Percentiles rank a stretch among this genome's conserved stretches.
Evolutionary conservation across 1,140 invertebrate species (phyloP).

Genomic region (Stegodyphus dumicola): DNA sequence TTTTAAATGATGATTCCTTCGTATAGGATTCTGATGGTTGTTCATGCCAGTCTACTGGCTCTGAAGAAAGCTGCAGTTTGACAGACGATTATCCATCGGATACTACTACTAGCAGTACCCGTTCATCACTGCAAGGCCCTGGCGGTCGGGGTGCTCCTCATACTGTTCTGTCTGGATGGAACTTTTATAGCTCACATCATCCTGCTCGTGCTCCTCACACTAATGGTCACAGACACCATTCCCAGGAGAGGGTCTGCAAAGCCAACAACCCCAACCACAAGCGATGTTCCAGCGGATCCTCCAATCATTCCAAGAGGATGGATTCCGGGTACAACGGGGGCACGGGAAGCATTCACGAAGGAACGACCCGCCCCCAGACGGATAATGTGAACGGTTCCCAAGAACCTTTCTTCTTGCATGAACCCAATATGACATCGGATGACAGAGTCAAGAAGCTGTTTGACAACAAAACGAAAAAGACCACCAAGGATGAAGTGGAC

Average conservation of each 20-base stretch:
- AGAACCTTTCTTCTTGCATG: slow-evolving; percentile 82
- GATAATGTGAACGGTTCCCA: slow-evolving; percentile 66
- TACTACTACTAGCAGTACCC: slow-evolving; percentile 33
- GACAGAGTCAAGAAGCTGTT: slow-evolving; percentile 84
- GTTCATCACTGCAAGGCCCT: slow-evolving; percentile 4
- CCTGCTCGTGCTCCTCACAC: slow-evolving; percentile 10
- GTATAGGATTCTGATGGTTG: slow-evolving; percentile 60
- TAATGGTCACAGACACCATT: slow-evolving; percentile 25
- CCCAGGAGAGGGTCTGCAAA: slow-evolving; percentile 38
- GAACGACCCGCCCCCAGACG: slow-evolving; percentile 64
- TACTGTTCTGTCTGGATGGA: slow-evolving; percentile 41
- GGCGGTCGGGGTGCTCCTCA: slow-evolving; percentile 35
- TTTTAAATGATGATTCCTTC: neutral
- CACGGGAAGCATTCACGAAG: slow-evolving; percentile 67
- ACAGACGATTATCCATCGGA: slow-evolving; percentile 62
- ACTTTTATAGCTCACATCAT: slow-evolving; percentile 54
- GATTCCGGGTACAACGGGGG: slow-evolving; percentile 67
- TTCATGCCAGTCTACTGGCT: slow-evolving; percentile 60
- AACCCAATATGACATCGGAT: slow-evolving; percentile 80
- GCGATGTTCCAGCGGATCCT: slow-evolving; percentile 1
- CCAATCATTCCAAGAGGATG: slow-evolving; percentile 25
- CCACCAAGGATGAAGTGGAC: neutral
- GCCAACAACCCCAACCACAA: slow-evolving; percentile 30
- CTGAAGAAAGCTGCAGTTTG: slow-evolving; percentile 56
- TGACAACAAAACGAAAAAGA: slow-evolving; percentile 64